Base-by-base conservation (phyloP, 1,140 invertebrate genomes). In the Eulimnadia texana region DNA sequence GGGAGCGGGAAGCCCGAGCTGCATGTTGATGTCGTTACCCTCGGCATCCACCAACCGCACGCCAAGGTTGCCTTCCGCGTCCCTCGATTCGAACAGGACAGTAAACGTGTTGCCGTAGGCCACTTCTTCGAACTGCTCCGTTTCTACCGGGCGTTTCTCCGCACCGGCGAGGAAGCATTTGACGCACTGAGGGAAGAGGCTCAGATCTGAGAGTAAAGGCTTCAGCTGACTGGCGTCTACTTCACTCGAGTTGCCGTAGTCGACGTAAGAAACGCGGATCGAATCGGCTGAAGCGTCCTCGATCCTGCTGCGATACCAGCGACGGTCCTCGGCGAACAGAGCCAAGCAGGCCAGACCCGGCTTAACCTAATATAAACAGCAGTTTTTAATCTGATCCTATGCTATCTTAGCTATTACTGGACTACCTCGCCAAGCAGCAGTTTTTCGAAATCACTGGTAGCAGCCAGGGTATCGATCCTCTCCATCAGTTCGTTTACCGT, bases 251-350 rank as follows among this genome's bases (percentile, higher is more conserved):
- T 89, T 90, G 9, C 90, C 90, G 69, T 83, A 90, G 69, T 93
- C 90, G 2, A 91, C 81, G 68, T 89, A 92, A 27, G 81, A 77
- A 0, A 91, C 82, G 0, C 84, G 84, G 13, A 80, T 84, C 22
- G 84, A 80, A 10, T 68, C 64, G 53, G 82, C 83, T 10, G 77
- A 74, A 63, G 83, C 76, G 65, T 88, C 84, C 1, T 86, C 75
- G 16, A 90, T 82, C 65, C 83, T 79, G 0, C 86, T 86, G 64
- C 89, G 76, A 67, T 90, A 91, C 88, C 87, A 93, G 1, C 72
- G 69, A 42, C 82, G 78, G 68, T 90, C 85, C 1, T 81, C 79
- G 0, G 79, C 80, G 68, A 84, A 89, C 60, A 82, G 77, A 0
- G 86, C 88, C 29, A 84, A 73, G 70, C 87, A 90, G 1, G 83